Evolutionary conservation across 2,797 vertebrate genomes (phyloP), one percentile per base, ranked within the genome.

Genomic region (Rhinatrema bivittatum): DNA sequence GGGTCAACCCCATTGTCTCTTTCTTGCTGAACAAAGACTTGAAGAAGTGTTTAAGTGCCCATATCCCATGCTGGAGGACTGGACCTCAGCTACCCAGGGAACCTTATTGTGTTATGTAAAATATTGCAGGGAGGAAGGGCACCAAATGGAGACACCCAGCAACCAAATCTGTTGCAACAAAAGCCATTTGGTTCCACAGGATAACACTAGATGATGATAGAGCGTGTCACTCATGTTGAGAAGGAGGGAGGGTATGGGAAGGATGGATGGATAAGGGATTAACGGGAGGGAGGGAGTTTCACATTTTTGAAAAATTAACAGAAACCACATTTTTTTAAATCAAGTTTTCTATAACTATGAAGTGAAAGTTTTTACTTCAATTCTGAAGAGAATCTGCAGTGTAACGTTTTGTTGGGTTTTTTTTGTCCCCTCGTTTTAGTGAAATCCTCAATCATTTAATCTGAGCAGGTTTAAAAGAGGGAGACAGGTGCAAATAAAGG

Each of bases 11-110:
- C 10, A 85, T 91, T 28, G 85, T 93, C 67, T 91, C 90, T 79
- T 91, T 91, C 77, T 83, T 91, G 75, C 82, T 91, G 56, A 93
- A 91, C 79, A 93, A 90, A 78, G 90, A 93, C 80, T 85, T 91
- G 72, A 90, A 90, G 83, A 90, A 89, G 80, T 89, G 88, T 68
- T 82, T 93, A 62, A 71, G 87, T 79, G 84, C 87, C 76, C 84
- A 88, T 25, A 70, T 88, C 64, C 87, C 88, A 60, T 89, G 87
- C 76, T 92, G 88, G 81, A 87, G 89, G 81, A 86, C 89, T 86
- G 89, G 80, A 82, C 85, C 86, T 76, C 84, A 85, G 50, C 76
- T 83, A 66, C 87, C 90, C 74, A 85, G 78, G 73, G 90, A 92
- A 85, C 88, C 89, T 86, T 91, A 91, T 70, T 85, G 87, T 70